Evolutionary conservation across 2,797 vertebrate genomes (phyloP).

Genomic region (Catostomus latipinnis): DNA sequence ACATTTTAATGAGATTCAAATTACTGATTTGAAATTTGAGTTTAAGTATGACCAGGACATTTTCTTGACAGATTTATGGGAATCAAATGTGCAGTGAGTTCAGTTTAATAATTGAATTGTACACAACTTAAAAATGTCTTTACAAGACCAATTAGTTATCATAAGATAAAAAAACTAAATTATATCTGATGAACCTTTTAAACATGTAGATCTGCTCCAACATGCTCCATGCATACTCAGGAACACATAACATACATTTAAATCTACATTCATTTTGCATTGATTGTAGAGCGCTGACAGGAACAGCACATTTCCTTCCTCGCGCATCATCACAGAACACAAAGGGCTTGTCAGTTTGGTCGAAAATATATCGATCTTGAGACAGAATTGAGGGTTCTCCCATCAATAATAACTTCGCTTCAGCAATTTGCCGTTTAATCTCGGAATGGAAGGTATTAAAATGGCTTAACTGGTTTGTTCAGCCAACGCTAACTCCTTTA

Average conservation of each 20-base stretch:
- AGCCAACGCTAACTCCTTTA: background rate
- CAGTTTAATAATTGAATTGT: too few species aligned
- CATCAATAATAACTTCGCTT: conserved; percentile 11
- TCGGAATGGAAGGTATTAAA: background rate
- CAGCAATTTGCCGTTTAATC: background rate
- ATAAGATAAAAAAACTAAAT: too few species aligned
- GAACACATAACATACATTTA: background rate
- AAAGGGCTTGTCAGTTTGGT: background rate
- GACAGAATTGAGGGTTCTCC: background rate
- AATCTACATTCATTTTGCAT: background rate
- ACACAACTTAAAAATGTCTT: too few species aligned
- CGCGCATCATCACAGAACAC: background rate
- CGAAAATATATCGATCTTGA: conserved; percentile 2
- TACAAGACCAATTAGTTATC: too few species aligned
- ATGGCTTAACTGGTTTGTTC: background rate
- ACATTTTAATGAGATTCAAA: too few species aligned
- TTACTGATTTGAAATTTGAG: too few species aligned
- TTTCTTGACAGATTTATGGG: too few species aligned
- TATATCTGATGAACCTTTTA: too few species aligned
- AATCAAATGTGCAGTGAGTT: too few species aligned
- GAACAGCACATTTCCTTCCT: background rate
- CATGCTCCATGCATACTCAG: too few species aligned
- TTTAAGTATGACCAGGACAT: too few species aligned
- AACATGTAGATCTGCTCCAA: too few species aligned
- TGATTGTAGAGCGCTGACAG: background rate